A percentile compares a stretch with the other conserved stretches of the same genome.
These are phyloP conservation scores for Pemphredon lugubris DNA, from an alignment of 2,888 invertebrate genomes.

Conservation along the genomic window DNA sequence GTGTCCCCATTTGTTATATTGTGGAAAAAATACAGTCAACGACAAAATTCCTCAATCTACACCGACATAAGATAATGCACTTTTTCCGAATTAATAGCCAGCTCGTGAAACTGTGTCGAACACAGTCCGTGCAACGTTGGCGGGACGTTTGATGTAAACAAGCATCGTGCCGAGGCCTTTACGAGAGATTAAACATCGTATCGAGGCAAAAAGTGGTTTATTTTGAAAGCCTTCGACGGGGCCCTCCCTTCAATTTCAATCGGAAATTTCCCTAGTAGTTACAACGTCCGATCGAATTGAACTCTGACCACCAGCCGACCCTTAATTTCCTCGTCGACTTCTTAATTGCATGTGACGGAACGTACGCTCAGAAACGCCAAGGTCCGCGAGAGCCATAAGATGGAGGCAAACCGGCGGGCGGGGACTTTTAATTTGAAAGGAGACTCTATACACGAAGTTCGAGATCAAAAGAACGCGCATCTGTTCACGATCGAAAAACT, in stretches of 20 bases:
- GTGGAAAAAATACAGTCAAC: too few species aligned
- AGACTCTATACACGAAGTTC: constrained; percentile 52
- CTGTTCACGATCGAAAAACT: constrained; percentile 50
- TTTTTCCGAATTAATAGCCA: too few species aligned
- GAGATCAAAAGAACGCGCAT: constrained; percentile 60
- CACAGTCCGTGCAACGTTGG: too few species aligned
- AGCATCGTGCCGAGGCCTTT: background rate
- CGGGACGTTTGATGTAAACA: constrained; percentile 7
- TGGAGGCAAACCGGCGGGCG: constrained; percentile 11
- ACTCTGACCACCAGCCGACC: constrained; percentile 61
- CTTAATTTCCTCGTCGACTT: constrained; percentile 65
- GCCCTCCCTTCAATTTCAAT: constrained; percentile 52
- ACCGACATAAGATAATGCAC: too few species aligned
- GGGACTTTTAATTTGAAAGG: constrained; percentile 54
- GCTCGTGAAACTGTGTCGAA: too few species aligned
- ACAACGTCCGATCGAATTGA: constrained; percentile 50
- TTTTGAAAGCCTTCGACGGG: constrained; percentile 8
- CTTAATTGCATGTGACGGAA: constrained; percentile 61
- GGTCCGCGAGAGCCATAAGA: constrained; percentile 14
- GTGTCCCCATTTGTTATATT: too few species aligned
- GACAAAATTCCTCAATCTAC: background rate
- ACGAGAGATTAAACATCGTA: constrained; percentile 8
- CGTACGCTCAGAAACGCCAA: constrained; percentile 44
- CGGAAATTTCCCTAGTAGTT: constrained; percentile 20
- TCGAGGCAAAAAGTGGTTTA: background rate